Percentiles rank a stretch among this genome's conserved stretches.
phyloP scores from a whole-genome alignment of 2,888 invertebrate genomes.

The Cepaea hortensis region DNA sequence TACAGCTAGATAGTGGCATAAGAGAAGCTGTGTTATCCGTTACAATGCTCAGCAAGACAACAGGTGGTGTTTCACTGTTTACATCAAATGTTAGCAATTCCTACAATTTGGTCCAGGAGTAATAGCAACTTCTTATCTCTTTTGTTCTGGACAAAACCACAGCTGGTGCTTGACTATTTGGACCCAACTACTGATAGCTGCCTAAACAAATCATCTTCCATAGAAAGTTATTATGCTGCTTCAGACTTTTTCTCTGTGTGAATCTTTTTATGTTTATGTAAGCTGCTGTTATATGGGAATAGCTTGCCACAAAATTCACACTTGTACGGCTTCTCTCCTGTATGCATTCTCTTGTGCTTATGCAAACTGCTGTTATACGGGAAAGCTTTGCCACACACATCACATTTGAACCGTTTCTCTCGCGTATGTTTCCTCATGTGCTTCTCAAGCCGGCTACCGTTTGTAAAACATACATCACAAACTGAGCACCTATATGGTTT shows the following conservation, averaged over 20 bases:
- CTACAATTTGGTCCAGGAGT: no score
- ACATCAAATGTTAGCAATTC: no score
- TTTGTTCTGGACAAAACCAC: no score
- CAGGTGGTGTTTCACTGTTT: no score
- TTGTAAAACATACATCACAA: constrained; percentile 12
- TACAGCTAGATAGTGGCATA: no score
- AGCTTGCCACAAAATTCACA: constrained; percentile 10
- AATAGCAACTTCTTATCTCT: no score
- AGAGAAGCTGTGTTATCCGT: no score
- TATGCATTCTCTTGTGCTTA: background rate
- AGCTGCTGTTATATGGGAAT: background rate
- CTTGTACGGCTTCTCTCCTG: constrained; percentile 22
- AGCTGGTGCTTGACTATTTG: no score
- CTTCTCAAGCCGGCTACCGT: background rate
- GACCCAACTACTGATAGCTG: no score
- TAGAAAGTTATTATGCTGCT: no score
- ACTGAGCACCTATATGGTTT: background rate
- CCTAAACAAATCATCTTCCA: no score
- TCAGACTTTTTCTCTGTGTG: background rate
- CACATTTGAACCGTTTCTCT: background rate
- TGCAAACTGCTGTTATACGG: background rate
- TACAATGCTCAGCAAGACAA: no score
- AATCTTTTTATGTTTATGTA: background rate
- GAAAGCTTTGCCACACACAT: background rate
- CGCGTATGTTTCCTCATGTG: background rate